Evolutionary conservation across 2,888 invertebrate genomes (phyloP), one percentile per base, ranked within the genome.

Genomic region (Drosophila melanosoma): DNA sequence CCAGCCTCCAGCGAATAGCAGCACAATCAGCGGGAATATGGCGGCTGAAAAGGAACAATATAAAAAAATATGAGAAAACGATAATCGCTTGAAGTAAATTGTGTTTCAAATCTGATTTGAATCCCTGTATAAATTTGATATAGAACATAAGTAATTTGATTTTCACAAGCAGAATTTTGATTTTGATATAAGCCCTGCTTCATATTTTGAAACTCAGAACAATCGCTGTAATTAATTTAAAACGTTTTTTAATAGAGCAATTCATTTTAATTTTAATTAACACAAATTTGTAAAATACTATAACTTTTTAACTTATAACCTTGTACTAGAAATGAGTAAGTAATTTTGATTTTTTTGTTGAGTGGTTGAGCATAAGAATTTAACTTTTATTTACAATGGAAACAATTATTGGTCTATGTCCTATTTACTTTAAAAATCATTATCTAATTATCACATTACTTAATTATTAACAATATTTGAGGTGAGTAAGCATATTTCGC

Each of bases 1-100:
- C 93, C 93, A 93, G 2, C 93, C 93, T 23, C 93, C 93, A 56
- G 93, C 93, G 65, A 93, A 93, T 0, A 93, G 83, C 32, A 93
- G 80, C 17, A 93, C 92, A 68, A 93, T 93, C 53, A 93, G 62
- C 2, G 93, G 93, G 23, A 93, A 93, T 52, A 93, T 92, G 3
- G 92, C 91, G 51, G 93, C 93, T 92, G 48, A 29, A 40, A 40
- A 3, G 3, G 10, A 35, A 42, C 1, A 12, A 35, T 45, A 26
- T 8, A 15, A 4, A 8, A 15, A 15, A 23, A 23, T 45, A 23
- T 15, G 0, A 7, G 7, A 4, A 15, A 8, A 45, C 15, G 4
- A 23, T 45, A 26, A 49, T 10, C 1, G 26, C 26, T 49, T 26
- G 17, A 49, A 26, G 26, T 26, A 1, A 45, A 45, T 40, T n/a